A percentile compares a stretch with the other conserved stretches of the same genome.
Conservation (phyloP, 2,113 vertebrate species). For the Theristicus caerulescens region DNA sequence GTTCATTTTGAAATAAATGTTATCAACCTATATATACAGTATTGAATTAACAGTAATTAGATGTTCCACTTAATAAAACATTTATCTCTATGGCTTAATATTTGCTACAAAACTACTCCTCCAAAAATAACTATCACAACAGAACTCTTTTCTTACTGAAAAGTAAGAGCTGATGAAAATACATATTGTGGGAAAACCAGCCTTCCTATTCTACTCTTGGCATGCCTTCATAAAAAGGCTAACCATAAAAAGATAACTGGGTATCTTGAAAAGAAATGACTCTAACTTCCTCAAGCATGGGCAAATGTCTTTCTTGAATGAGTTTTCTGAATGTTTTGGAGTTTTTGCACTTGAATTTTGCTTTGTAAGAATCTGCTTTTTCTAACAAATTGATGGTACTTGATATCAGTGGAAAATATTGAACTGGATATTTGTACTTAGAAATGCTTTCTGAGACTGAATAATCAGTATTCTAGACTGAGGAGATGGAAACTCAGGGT, state of each 20-base stretch:
- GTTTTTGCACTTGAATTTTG: neutral
- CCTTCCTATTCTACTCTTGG: neutral
- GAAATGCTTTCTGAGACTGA: neutral
- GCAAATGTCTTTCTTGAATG: neutral
- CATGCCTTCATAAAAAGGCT: neutral
- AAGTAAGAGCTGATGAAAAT: neutral
- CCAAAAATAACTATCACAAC: neutral
- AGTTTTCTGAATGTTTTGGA: neutral
- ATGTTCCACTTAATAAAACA: neutral
- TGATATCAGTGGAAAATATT: neutral
- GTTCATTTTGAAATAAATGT: neutral
- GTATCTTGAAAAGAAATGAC: neutral
- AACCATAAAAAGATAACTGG: neutral
- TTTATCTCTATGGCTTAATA: neutral
- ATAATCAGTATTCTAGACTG: neutral
- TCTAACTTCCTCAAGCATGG: neutral
- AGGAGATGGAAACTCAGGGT: neutral
- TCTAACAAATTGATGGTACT: neutral
- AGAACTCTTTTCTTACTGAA: neutral
- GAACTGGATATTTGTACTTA: neutral
- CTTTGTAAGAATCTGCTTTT: neutral
- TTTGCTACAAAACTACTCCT: neutral
- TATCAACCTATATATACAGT: neutral
- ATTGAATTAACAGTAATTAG: neutral
- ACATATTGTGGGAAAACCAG: neutral